Base-by-base conservation (phyloP, 2,797 vertebrate species). In the Mormyrus proboscirostris region DNA sequence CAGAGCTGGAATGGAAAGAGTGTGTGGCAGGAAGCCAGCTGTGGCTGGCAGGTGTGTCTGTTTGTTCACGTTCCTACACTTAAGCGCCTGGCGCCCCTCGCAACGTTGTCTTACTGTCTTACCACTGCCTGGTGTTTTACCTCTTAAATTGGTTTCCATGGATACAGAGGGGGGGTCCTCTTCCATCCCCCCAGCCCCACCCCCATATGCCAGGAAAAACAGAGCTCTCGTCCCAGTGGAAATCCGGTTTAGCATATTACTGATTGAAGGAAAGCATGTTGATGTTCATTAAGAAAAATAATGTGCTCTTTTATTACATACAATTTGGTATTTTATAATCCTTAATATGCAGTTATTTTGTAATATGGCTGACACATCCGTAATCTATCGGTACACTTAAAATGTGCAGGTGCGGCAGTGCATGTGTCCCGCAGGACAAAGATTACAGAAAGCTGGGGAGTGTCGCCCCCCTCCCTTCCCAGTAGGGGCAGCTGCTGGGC, bases 71-170 rank as follows among this genome's bases (percentile, higher is more conserved):
- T 84, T n/a, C 33, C 38, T 41, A 2, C n/a, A 84, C 44, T 25
- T 84, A 25, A 22, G 6, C 79, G 19, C n/a, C 73, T 44, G 73
- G 38, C 73, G 10, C 44, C 44, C 79, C 38, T 22, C 44, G 7
- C 79, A 22, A 8, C 44, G 41, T 79, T 79, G 73, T 49, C 79
- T 49, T 82, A 82, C 76, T 0, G 79, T 25, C 79, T 84, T 8
- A 50, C 14, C 19, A 9, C 44, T 10, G 44, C n/a, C 47, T 84
- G 73, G 79, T 84, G n/a, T 84, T 84, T 84, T 55, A 86, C 85
- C 85, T 55, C 50, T 29, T 55, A 86, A 86, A 86, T 12, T 14
- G 14, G 85, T 86, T 86, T 86, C 85, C 49, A 86, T 86, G 85
- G 85, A 86, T 86, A 86, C 25, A 29, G 50, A 7, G 16, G 85